These are phyloP conservation scores for Semotilus atromaculatus DNA, from an alignment of 2,797 vertebrate genomes.

Conservation along the genomic window DNA sequence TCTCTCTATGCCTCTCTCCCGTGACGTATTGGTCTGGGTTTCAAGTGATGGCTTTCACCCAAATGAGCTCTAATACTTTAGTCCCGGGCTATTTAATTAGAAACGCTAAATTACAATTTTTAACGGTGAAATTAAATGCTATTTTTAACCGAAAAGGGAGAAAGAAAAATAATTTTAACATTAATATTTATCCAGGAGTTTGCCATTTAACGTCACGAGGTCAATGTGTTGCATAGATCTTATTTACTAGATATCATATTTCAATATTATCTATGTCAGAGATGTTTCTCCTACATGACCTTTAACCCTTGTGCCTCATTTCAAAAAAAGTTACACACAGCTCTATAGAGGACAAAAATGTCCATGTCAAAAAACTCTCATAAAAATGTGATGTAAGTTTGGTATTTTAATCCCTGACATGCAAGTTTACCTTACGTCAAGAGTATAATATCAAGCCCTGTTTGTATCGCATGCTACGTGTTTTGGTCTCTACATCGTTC, in stretches of 20 bases:
- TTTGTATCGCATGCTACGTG: too few relatives aligned
- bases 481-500: not conserved
- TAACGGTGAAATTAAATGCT: conserved; percentile 13
- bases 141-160: not conserved
- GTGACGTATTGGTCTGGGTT: conserved; percentile 46
- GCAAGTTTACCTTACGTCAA: too few relatives aligned
- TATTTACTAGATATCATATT: not conserved
- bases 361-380: too few relatives aligned
- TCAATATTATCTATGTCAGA: not conserved
- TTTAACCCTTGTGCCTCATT: too few relatives aligned
- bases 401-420: too few relatives aligned
- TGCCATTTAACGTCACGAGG: not conserved
- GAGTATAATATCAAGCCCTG: too few relatives aligned
- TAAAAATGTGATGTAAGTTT: too few relatives aligned
- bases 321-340: too few relatives aligned
- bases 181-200: not conserved
- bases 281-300: not conserved
- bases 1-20: conserved; percentile 60
- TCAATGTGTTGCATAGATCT: not conserved
- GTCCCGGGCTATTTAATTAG: conserved; percentile 18
- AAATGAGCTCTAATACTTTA: conserved; percentile 38
- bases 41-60: conserved; percentile 36
- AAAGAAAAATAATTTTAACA: too few relatives aligned
- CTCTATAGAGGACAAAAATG: too few relatives aligned
- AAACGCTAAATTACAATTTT: conserved; percentile 24